Base-by-base conservation (phyloP, 2,888 invertebrate species). In the Tribolium freemani region DNA sequence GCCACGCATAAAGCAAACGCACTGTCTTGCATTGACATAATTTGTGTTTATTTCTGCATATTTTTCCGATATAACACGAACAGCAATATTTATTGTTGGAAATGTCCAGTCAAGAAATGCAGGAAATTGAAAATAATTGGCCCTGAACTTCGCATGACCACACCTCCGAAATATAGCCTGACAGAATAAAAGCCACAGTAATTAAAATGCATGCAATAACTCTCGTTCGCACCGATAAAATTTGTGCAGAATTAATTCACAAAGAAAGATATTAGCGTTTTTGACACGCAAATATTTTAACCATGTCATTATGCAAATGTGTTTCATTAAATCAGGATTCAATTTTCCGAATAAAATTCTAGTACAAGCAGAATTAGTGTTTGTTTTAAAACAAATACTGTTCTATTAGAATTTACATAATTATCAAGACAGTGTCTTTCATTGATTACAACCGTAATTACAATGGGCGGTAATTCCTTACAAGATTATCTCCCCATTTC, bases 371-470 rank as follows among this genome's bases (percentile, higher is more conserved):
- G 26, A 31, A 31, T 56, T 56, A 10, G 56, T 45, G 57, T 20
- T 50, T 63, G 30, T 20, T 50, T 63, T 11, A 45, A 48, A 60
- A 50, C 31, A 63, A 60, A 51, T 67, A 13, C 56, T 13, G 45
- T 31, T 16, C 56, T 30, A 20, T 20, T 13, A 26, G 10, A n/a
- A 67, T 67, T 67, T 46, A 45, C 67, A 67, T 67, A 67, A 67
- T 67, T 45, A 48, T 56, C 56, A 56, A 6, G 16, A 45, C 67
- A 11, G 8, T 48, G 67, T 67, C 31, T 67, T 64, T 46, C 67
- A 45, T 56, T 66, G 54, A 51, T 66, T 54, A 66, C 66, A 46
- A 26, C 26, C 20, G 67, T 67, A 56, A 67, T 67, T 67, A 67
- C 67, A 67, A 67, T 56, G 26, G 46, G 67, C 46, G 56, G 31